Evolutionary conservation across 2,888 invertebrate genomes (phyloP).

Genomic region (Andrena marginata): DNA sequence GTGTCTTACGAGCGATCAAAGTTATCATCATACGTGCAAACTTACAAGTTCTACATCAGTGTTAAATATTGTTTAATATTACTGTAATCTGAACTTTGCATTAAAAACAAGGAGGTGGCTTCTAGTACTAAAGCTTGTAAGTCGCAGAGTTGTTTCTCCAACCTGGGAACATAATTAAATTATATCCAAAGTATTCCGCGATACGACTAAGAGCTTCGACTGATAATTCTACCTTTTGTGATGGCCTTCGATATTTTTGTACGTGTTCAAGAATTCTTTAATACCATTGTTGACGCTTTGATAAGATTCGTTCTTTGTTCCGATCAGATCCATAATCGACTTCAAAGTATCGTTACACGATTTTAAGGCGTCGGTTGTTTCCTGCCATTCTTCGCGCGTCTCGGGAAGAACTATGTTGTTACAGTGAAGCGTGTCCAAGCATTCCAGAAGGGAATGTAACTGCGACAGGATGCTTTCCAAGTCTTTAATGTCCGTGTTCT

Average conservation of each 20-base stretch:
- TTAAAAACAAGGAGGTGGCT: conserved; percentile 23
- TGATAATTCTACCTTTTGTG: conserved; percentile 17
- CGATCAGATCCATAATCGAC: conserved; percentile 61
- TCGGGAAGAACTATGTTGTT: conserved; percentile 71
- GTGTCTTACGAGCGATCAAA: background rate
- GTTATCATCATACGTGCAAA: background rate
- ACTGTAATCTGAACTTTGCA: background rate
- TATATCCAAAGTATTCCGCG: background rate
- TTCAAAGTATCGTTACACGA: conserved; percentile 57
- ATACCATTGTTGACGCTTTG: conserved; percentile 55
- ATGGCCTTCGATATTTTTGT: conserved; percentile 15
- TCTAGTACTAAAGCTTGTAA: conserved; percentile 43
- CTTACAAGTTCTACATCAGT: background rate
- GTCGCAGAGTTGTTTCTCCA: conserved; percentile 21
- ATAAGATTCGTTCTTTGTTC: conserved; percentile 56
- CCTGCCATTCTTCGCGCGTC: conserved; percentile 58
- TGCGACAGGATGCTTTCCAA: conserved; percentile 55
- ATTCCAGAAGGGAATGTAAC: conserved; percentile 62
- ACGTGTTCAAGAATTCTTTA: conserved; percentile 58
- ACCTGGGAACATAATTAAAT: conserved; percentile 20
- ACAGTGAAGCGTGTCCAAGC: conserved; percentile 69
- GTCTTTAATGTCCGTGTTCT: conserved; percentile 42
- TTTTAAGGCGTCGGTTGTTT: conserved; percentile 48
- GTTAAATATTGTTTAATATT: background rate
- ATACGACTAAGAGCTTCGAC: background rate